These are phyloP conservation scores for Muraenolepis orangiensis DNA, from an alignment of 2,797 vertebrate genomes.

Conservation along the genomic window DNA sequence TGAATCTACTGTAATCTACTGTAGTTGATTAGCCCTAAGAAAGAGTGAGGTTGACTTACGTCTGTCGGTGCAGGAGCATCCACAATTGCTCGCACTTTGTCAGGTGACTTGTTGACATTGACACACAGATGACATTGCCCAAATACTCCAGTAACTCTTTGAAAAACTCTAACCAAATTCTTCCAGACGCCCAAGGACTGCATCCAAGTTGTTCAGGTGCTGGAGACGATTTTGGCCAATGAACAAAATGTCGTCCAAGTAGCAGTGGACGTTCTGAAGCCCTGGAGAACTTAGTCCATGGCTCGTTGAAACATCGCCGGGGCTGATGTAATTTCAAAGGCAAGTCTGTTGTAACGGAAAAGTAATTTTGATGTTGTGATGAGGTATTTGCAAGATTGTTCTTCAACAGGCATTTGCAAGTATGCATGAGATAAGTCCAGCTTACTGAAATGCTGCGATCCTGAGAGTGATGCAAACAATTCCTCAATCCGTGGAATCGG, in stretches of 20 bases:
- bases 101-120: not conserved
- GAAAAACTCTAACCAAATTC: not conserved
- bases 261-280: not conserved
- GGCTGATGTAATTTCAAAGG: not conserved
- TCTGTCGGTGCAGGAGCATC: not conserved
- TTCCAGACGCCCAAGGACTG: not conserved
- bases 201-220: not conserved
- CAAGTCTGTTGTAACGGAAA: not conserved
- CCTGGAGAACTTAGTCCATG: not conserved
- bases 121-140: not conserved
- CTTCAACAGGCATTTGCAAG: not conserved
- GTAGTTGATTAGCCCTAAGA: not conserved
- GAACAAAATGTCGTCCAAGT: not conserved
- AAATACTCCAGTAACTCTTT: not conserved
- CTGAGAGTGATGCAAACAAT: too few species aligned
- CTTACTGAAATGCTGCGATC: not conserved
- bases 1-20: slow-evolving; percentile 4
- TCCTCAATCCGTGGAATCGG: not conserved
- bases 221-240: not conserved
- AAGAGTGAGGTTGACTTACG: not conserved
- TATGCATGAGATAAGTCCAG: not conserved
- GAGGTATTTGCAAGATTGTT: not conserved
- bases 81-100: not conserved
- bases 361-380: not conserved
- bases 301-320: not conserved